A percentile compares a stretch with the other conserved stretches of the same genome.
Conservation (phyloP, 2,113 vertebrate species). For the Romanogobio albipinnatus region DNA sequence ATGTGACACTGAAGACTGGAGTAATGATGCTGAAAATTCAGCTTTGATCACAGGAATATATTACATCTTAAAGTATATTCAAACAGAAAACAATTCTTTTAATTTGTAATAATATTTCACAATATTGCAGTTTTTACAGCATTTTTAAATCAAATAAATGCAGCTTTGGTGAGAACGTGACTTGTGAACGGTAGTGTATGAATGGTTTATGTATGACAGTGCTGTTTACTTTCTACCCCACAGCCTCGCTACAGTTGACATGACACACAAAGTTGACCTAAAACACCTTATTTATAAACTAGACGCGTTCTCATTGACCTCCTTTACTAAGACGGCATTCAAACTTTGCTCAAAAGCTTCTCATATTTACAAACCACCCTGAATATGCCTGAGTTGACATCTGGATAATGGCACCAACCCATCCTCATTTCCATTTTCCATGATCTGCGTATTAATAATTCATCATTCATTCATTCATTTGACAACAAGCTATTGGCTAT, state of each 20-base stretch:
- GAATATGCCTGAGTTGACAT: not conserved
- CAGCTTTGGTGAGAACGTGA: too few relatives aligned
- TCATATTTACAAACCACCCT: not conserved
- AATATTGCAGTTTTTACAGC: not conserved
- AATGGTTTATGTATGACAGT: not conserved
- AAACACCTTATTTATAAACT: not conserved
- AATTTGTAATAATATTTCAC: not conserved
- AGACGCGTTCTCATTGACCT: not conserved
- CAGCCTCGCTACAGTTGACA: not conserved
- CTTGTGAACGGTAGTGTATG: not conserved
- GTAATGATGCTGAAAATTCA: not conserved
- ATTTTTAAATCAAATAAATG: not conserved
- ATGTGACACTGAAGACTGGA: not conserved
- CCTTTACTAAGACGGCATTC: not conserved
- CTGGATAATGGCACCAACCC: not conserved
- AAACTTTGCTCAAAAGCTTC: not conserved
- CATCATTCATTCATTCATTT: not conserved
- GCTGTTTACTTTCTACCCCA: not conserved
- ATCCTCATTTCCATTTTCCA: constrained; percentile 7
- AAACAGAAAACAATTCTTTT: not conserved
- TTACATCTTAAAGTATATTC: not conserved
- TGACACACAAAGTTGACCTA: not conserved
- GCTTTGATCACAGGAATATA: not conserved
- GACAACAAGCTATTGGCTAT: not conserved
- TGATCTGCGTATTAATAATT: not conserved